phyloP scores from a whole-genome alignment of 2,888 invertebrate genomes.

The Cremastinae sp. region DNA sequence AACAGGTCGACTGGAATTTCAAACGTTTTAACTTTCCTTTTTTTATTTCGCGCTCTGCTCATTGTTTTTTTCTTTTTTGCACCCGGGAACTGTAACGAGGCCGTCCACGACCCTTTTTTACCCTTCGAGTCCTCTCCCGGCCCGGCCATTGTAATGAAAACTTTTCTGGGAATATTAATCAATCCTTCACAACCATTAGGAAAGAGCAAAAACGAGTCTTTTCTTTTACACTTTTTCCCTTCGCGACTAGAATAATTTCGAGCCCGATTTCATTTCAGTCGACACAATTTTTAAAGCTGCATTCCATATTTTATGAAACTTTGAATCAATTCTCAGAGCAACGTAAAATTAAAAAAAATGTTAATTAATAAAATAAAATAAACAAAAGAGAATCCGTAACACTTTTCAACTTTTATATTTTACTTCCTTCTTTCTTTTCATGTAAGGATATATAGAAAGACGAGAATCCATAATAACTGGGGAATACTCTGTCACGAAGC shows the following conservation, averaged over 20 bases:
- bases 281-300: background rate
- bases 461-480: slow-evolving; percentile 67
- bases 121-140: slow-evolving; percentile 46
- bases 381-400: too few relatives aligned
- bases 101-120: slow-evolving; percentile 36
- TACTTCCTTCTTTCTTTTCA: background rate
- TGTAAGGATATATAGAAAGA: slow-evolving; percentile 51
- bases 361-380: too few relatives aligned
- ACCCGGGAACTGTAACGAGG: slow-evolving; percentile 25
- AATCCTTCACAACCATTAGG: slow-evolving; percentile 44
- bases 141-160: slow-evolving; percentile 60
- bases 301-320: background rate
- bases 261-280: background rate
- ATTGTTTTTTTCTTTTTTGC: slow-evolving; percentile 29
- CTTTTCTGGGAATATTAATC: slow-evolving; percentile 62
- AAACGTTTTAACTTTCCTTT: slow-evolving; percentile 66
- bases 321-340: background rate
- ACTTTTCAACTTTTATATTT: background rate
- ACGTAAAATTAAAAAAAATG: too few relatives aligned
- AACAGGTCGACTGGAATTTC: slow-evolving; percentile 66
- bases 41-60: background rate
- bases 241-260: slow-evolving; percentile 21
- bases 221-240: background rate
- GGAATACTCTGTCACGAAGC: slow-evolving; percentile 58
- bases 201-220: background rate